phyloP scores from a whole-genome alignment of 2,113 vertebrate genomes.

The Colius striatus region DNA sequence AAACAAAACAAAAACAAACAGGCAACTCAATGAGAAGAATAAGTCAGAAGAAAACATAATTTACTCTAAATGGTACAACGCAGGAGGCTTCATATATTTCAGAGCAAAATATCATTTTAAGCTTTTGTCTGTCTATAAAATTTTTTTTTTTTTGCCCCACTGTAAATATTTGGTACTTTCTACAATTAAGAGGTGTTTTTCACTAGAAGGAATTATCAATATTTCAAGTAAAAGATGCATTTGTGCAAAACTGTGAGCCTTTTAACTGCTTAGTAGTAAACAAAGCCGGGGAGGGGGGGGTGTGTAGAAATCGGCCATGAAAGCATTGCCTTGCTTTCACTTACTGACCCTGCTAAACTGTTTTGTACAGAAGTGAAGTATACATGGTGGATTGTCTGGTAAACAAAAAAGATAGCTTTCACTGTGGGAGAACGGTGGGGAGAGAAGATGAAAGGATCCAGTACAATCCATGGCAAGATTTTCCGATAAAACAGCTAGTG shows the following conservation, averaged over 20 bases:
- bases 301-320: neutral
- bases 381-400: neutral
- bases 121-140: conserved; percentile 18
- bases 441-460: neutral
- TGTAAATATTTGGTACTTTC: neutral
- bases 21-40: neutral
- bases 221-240: neutral
- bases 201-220: neutral
- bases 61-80: conserved; percentile 49
- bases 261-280: neutral
- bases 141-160: neutral
- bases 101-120: conserved; percentile 48
- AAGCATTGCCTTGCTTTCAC: neutral
- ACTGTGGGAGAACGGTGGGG: neutral
- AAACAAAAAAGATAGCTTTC: conserved; percentile 24
- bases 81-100: neutral
- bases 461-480: neutral
- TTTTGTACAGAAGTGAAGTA: neutral
- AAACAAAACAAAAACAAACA: neutral
- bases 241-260: neutral
- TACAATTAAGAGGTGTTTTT: neutral
- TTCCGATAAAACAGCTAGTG: neutral
- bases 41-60: conserved; percentile 46
- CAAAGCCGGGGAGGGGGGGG: neutral
- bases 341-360: conserved; percentile 1